These are phyloP conservation scores for Centrocercus urophasianus DNA, from an alignment of 2,113 vertebrate species.

Conservation along the genomic window DNA sequence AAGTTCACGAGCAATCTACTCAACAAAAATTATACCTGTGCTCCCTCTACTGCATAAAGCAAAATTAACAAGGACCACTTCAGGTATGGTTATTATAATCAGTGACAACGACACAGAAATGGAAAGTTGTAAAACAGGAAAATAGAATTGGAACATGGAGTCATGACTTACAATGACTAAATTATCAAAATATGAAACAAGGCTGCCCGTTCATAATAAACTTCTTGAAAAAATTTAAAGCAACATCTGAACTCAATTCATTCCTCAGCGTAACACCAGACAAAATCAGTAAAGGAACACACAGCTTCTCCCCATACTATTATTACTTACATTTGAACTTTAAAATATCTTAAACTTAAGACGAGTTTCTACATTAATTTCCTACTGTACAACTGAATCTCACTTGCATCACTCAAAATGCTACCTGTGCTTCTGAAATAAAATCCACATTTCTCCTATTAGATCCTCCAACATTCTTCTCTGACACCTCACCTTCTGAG, in stretches of 20 bases:
- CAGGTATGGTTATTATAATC: background rate
- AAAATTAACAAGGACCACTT: background rate
- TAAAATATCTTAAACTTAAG: background rate
- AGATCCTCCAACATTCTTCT: background rate
- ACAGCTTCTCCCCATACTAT: background rate
- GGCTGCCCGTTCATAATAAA: background rate
- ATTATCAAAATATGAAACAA: background rate
- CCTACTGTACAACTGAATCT: background rate
- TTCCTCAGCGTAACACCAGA: background rate
- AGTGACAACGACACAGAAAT: background rate
- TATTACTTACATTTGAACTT: background rate
- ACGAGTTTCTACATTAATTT: background rate
- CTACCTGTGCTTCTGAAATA: background rate
- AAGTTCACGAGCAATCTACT: background rate
- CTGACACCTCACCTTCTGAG: background rate
- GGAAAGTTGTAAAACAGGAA: background rate
- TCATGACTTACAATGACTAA: background rate
- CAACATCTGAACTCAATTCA: background rate
- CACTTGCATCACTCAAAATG: background rate
- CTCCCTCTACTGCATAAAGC: constrained; percentile 62
- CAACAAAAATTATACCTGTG: constrained; percentile 20
- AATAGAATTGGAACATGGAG: background rate
- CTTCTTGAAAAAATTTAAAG: background rate
- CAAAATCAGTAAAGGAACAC: background rate
- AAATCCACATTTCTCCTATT: background rate